Evolutionary conservation across 2,797 vertebrate genomes (phyloP), one percentile per base, ranked within the genome.

Genomic region (Aldrovandia affinis): DNA sequence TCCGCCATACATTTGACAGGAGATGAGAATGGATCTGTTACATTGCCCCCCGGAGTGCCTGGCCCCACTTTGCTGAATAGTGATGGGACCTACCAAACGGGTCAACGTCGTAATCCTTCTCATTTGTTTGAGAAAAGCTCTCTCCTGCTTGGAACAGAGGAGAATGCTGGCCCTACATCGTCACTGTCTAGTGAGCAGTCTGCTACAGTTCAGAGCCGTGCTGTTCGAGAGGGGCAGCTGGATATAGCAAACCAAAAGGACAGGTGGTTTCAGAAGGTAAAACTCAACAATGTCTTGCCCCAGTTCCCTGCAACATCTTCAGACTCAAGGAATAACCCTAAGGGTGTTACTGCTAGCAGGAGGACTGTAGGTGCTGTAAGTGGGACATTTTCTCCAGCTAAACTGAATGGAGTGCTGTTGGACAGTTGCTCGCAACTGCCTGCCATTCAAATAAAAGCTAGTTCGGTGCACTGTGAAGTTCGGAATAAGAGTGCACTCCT

Each of bases 401-500:
- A 88, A 80, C 68, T 85, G 68, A 88, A 87, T 78, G 89, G 89
- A 80, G 80, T 85, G 84, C 87, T 86, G 73, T 73, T 87, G 33
- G 89, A 91, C 88, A 86, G 55, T 85, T 84, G 80, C 73, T 90
- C 90, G 87, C 90, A 89, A 88, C 89, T 93, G 92, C 90, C 94
- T 94, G 87, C 86, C 57, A 73, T 89, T 86, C 91, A 86, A 83
- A 81, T 88, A 80, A 88, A 86, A 28, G 80, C 81, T 70, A 84
- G 57, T 52, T 84, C 80, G 55, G 73, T n/a, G 54, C 50, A 81
- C 81, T 70, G 44, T 42, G 86, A 87, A 83, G 78, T 57, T 57
- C 85, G 59, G 36, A 82, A 86, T 39, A 87, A 73, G 86, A 79
- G 61, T 59, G 70, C 80, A 73, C 55, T 89, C 20, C 85, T 89